phyloP scores from a whole-genome alignment of 2,888 invertebrate genomes.

The Drosophila trichaetosa region DNA sequence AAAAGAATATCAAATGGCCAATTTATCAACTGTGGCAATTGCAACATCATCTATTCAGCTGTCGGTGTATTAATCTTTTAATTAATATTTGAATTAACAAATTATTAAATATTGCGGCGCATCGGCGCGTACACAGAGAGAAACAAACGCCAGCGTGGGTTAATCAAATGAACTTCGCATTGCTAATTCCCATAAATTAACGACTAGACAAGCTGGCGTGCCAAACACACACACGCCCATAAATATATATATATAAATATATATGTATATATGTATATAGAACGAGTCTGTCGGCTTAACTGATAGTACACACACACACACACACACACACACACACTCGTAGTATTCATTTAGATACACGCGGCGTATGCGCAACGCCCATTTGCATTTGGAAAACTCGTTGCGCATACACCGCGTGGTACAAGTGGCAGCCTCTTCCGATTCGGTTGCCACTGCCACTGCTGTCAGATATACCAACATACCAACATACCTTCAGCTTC shows the following conservation, averaged over 20 bases:
- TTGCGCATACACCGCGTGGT: conserved; percentile 80
- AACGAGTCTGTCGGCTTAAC: conserved; percentile 28
- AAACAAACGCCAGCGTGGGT: conserved; percentile 57
- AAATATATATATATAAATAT: conserved; percentile 9
- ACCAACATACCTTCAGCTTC: conserved; percentile 26
- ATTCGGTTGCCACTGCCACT: conserved; percentile 42
- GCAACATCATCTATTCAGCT: conserved; percentile 65
- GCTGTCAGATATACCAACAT: conserved; percentile 32
- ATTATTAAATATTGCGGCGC: conserved; percentile 60
- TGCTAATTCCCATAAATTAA: conserved; percentile 82
- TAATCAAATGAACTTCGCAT: conserved; percentile 76
- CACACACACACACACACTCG: conserved; percentile 3
- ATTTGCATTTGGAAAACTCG: conserved; percentile 77
- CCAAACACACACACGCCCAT: conserved; percentile 24
- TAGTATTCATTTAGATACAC: conserved; percentile 10
- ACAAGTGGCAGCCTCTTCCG: conserved; percentile 60
- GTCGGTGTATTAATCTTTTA: conserved; percentile 71
- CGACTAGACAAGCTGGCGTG: conserved; percentile 58
- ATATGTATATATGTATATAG: conserved; percentile 9
- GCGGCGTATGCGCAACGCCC: conserved; percentile 83
- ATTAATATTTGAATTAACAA: conserved; percentile 77
- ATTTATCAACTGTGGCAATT: conserved; percentile 62
- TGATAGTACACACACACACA: conserved; percentile 9
- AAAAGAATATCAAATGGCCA: conserved; percentile 42
- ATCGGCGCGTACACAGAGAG: conserved; percentile 28